A percentile compares a stretch with the other conserved stretches of the same genome.
These are phyloP conservation scores for Archilochus colubris DNA, from an alignment of 2,113 vertebrate species.

Conservation along the genomic window DNA sequence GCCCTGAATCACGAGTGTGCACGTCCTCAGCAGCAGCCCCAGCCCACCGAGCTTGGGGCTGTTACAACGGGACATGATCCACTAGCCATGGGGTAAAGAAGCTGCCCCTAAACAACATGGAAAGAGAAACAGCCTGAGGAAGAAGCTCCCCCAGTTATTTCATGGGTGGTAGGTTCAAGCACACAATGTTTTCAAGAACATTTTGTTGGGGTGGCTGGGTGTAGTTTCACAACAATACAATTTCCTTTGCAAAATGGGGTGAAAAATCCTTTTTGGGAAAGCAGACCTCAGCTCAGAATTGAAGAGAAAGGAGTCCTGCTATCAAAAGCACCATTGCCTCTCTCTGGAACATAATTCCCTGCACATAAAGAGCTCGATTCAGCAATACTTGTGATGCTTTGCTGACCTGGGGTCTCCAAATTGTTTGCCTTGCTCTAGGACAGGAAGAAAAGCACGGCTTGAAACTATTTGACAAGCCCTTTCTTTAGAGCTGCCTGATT, in stretches of 20 bases:
- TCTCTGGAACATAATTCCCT: neutral
- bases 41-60: neutral
- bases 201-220: neutral
- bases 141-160: conserved; percentile 14
- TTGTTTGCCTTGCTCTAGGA: conserved; percentile 31
- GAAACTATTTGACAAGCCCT: neutral
- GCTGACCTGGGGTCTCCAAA: neutral
- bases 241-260: neutral
- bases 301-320: neutral
- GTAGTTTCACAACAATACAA: neutral
- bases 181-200: neutral
- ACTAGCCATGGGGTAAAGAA: neutral
- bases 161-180: neutral
- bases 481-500: conserved; percentile 39
- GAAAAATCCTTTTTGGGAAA: neutral
- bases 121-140: neutral
- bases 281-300: neutral
- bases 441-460: neutral
- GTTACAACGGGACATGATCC: neutral
- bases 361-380: conserved; percentile 17
- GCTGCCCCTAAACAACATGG: neutral
- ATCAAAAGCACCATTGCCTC: neutral
- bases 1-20: neutral
- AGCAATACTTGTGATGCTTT: neutral
- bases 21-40: neutral